Percentiles rank a stretch among this genome's conserved stretches.
Evolutionary conservation across 2,888 invertebrate genomes (phyloP).

Genomic region (Dromius quadrimaculatus): DNA sequence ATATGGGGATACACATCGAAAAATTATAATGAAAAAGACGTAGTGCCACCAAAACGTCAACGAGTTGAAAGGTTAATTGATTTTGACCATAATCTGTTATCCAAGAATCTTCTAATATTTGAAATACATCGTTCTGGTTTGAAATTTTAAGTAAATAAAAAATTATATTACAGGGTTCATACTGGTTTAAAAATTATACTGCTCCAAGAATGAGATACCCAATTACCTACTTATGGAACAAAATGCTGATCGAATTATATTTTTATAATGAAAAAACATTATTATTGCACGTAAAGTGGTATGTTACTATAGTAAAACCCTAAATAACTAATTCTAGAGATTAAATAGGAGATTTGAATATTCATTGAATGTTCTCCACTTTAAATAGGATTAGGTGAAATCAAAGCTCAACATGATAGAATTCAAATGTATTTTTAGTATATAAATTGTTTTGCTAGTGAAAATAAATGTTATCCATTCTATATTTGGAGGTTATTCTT

Average conservation of each 20-base stretch:
- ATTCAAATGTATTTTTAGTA: too few species aligned
- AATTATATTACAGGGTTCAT: constrained; percentile 1
- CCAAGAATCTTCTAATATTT: too few species aligned
- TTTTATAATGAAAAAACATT: constrained; percentile 21
- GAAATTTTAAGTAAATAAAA: background rate
- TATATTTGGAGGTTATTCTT: too few species aligned
- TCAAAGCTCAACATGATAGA: too few species aligned
- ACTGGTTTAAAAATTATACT: constrained; percentile 14
- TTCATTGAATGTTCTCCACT: background rate
- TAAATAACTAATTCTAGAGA: too few species aligned
- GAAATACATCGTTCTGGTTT: background rate
- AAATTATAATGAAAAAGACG: too few species aligned
- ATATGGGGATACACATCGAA: too few species aligned
- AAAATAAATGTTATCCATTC: too few species aligned
- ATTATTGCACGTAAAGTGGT: constrained; percentile 33
- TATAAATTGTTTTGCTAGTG: constrained; percentile 18
- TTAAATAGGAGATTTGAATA: background rate
- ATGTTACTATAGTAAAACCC: constrained; percentile 12
- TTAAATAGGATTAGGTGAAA: constrained; percentile 19
- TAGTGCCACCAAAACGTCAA: too few species aligned
- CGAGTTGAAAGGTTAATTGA: too few species aligned
- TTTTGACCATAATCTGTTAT: too few species aligned
- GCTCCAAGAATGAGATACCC: constrained; percentile 10
- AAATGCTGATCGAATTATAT: constrained; percentile 13
- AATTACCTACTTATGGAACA: background rate